phyloP scores from a whole-genome alignment of 1,140 invertebrate species.

The Drosophila pallidifrons region DNA sequence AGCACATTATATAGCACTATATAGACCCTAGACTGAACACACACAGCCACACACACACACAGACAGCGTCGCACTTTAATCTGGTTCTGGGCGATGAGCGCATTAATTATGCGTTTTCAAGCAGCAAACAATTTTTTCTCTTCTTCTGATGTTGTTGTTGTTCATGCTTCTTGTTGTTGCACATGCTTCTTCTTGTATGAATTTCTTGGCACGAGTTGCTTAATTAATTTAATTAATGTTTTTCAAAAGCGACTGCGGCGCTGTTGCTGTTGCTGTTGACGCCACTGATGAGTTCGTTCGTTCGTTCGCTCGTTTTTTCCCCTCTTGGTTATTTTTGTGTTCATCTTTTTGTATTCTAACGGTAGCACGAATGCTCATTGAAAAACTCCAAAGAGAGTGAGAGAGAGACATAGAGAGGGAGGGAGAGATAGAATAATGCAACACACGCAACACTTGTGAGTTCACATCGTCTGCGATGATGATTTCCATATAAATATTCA shows the following conservation, averaged over 20 bases:
- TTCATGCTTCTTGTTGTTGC: conserved; percentile 50
- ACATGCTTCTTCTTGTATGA: conserved; percentile 37
- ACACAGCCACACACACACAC: conserved; percentile 1
- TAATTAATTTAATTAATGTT: conserved; percentile 84
- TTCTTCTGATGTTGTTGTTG: conserved; percentile 19
- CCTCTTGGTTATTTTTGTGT: conserved; percentile 18
- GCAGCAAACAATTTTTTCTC: conserved; percentile 45
- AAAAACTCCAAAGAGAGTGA: neutral
- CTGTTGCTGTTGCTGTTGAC: conserved; percentile 48
- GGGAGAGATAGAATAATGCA: conserved; percentile 25
- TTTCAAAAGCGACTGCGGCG: conserved; percentile 69
- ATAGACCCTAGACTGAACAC: conserved; percentile 16
- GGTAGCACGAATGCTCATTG: conserved; percentile 64
- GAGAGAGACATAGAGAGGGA: no score
- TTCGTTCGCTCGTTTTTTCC: neutral
- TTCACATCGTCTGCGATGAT: conserved; percentile 6
- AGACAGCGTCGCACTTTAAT: conserved; percentile 61
- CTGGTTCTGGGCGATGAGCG: conserved; percentile 81
- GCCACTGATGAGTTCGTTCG: conserved; percentile 42
- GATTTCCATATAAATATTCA: conserved; percentile 64
- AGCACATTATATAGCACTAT: neutral
- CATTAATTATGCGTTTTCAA: conserved; percentile 83
- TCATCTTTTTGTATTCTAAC: conserved; percentile 58
- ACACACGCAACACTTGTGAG: neutral
- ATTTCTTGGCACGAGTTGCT: conserved; percentile 80